A percentile compares a stretch with the other conserved stretches of the same genome.
Evolutionary conservation across 2,113 vertebrate species (phyloP).

Genomic region (Syngnathus typhle): DNA sequence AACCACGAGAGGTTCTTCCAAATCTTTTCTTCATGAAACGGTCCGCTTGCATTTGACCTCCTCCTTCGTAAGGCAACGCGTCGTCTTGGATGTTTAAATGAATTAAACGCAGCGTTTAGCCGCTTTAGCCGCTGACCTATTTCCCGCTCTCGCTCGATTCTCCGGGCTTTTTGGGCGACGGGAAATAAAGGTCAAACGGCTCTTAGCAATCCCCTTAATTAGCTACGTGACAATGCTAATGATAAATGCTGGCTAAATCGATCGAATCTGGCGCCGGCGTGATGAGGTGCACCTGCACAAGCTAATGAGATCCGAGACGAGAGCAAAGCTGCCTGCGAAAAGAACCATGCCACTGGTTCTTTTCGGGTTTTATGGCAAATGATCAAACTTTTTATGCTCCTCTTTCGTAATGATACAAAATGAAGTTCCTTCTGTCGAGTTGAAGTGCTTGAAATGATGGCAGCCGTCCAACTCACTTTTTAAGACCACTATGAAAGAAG

Average conservation of each 20-base stretch:
- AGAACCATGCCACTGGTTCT: background rate
- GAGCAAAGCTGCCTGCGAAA: background rate
- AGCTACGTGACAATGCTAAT: conserved; percentile 1
- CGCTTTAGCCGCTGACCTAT: background rate
- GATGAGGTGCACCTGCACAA: background rate
- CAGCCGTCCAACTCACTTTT: no score
- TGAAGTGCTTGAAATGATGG: background rate
- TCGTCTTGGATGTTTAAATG: background rate
- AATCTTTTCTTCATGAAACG: background rate
- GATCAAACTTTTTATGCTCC: background rate
- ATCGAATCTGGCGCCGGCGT: background rate
- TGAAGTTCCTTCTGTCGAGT: background rate
- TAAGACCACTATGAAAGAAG: no score
- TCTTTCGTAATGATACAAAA: background rate
- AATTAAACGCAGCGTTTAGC: background rate
- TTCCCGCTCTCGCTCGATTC: background rate
- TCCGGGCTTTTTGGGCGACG: background rate
- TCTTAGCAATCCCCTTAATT: background rate
- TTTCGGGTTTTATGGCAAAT: background rate
- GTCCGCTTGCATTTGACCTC: background rate
- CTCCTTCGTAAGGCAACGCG: background rate
- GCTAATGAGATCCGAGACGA: background rate
- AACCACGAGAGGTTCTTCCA: background rate
- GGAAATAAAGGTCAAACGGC: conserved; percentile 1
- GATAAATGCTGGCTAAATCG: background rate